Percentiles rank a stretch among this genome's conserved stretches.
These are phyloP conservation scores for Paramisgurnus dabryanus DNA, from an alignment of 2,113 vertebrate genomes.

Conservation along the genomic window DNA sequence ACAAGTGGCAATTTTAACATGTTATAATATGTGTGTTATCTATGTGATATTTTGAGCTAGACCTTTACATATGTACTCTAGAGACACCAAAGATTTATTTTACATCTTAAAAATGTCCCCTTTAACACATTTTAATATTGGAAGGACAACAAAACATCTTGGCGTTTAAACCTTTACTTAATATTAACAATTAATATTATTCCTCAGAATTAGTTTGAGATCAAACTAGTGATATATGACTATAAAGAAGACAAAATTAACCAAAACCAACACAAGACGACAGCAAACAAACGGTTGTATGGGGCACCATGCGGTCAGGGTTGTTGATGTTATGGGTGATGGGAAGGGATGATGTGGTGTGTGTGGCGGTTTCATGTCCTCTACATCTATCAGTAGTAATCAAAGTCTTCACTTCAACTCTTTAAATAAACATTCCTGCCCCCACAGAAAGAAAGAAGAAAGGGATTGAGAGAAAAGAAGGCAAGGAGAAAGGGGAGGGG, in stretches of 20 bases:
- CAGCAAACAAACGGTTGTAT: neutral
- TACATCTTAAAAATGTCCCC: neutral
- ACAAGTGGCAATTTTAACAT: too few species aligned
- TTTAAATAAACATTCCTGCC: slow-evolving; percentile 54
- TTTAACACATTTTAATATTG: too few species aligned
- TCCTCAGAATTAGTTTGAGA: too few species aligned
- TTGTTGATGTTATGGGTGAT: neutral
- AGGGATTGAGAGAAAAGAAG: slow-evolving; percentile 42
- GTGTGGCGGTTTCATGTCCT: slow-evolving; percentile 8
- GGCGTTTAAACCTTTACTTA: too few species aligned
- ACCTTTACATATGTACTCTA: too few species aligned
- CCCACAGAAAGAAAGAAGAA: slow-evolving; percentile 66
- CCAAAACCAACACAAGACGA: neutral
- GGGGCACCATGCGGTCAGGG: neutral
- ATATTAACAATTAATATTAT: too few species aligned
- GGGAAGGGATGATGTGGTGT: slow-evolving; percentile 2
- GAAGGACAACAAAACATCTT: too few species aligned
- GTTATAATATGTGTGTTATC: too few species aligned
- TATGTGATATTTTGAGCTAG: too few species aligned
- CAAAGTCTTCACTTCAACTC: slow-evolving; percentile 24
- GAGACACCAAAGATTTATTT: neutral
- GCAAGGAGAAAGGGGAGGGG: slow-evolving; percentile 46
- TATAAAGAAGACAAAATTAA: neutral
- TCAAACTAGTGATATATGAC: neutral
- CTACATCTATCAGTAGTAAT: slow-evolving; percentile 28